Conservation (phyloP, 2,888 invertebrate genomes). For the Monochamus alternatus region DNA sequence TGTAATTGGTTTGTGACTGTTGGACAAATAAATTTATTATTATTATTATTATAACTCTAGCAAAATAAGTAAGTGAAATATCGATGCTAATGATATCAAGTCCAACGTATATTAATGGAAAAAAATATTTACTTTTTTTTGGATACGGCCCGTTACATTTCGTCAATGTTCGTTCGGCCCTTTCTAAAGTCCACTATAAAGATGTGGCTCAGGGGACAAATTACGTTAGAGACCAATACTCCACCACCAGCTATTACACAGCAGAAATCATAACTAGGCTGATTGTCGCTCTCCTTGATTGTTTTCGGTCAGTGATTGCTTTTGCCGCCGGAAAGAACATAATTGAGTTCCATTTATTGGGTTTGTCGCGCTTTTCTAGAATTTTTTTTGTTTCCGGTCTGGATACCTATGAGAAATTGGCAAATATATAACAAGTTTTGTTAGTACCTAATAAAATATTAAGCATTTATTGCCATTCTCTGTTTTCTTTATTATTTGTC, state of each 20-base stretch:
- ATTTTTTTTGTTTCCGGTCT: not conserved
- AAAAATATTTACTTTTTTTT: not conserved
- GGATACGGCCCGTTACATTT: not conserved
- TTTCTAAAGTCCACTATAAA: slow-evolving; percentile 7
- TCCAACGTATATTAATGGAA: too few species aligned
- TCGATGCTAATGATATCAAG: too few species aligned
- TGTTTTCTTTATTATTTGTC: too few species aligned
- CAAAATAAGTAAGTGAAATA: too few species aligned
- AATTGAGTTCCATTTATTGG: slow-evolving; percentile 33
- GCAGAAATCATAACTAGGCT: slow-evolving; percentile 38
- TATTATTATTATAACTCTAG: too few species aligned
- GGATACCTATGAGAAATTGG: not conserved
- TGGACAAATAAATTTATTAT: too few species aligned
- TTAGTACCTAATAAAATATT: not conserved
- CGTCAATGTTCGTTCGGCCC: not conserved
- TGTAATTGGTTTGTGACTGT: too few species aligned
- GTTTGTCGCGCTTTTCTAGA: slow-evolving; percentile 15
- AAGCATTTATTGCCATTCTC: too few species aligned
- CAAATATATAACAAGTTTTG: not conserved
- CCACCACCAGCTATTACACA: slow-evolving; percentile 34
- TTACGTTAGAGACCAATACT: slow-evolving; percentile 34
- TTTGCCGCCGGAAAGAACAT: slow-evolving; percentile 22
- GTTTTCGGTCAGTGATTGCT: slow-evolving; percentile 33
- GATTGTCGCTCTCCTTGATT: slow-evolving; percentile 34
- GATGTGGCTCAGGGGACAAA: slow-evolving; percentile 30